phyloP scores from a whole-genome alignment of 2,888 invertebrate genomes.

The Gasteruption jaculator region DNA sequence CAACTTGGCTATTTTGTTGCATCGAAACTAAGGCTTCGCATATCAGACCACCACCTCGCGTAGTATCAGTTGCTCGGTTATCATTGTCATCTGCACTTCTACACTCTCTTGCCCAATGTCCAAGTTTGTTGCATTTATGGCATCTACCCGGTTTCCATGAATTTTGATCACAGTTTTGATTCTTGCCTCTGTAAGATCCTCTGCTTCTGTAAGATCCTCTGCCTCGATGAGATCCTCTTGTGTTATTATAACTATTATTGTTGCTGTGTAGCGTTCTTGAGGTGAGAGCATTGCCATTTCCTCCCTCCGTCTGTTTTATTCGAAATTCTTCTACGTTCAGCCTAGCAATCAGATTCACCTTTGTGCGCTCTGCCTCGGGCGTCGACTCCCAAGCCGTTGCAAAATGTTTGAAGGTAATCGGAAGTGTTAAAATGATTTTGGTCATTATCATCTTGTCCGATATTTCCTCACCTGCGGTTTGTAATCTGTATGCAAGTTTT shows the following conservation, averaged over 20 bases:
- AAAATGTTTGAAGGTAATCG: conserved; percentile 24
- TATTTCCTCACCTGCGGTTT: conserved; percentile 20
- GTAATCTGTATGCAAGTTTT: conserved; percentile 22
- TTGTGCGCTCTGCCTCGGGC: conserved; percentile 11
- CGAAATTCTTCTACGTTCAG: conserved; percentile 17
- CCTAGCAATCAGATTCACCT: conserved; percentile 16
- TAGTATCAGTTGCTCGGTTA: not conserved
- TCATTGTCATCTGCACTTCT: conserved; percentile 1
- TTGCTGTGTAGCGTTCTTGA: not conserved
- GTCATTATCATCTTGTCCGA: conserved; percentile 23
- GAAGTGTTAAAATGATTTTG: conserved; percentile 25
- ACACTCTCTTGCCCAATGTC: conserved; percentile 21
- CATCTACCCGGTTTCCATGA: conserved; percentile 17
- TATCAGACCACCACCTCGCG: conserved; percentile 17
- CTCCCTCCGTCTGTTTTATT: not conserved
- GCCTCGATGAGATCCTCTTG: not conserved
- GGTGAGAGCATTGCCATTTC: not conserved
- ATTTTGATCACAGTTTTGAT: not conserved
- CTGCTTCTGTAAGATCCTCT: too few relatives aligned
- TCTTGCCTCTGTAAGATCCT: conserved; percentile 1
- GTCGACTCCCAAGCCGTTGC: conserved; percentile 25
- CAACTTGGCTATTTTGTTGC: not conserved
- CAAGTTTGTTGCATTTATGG: conserved; percentile 20
- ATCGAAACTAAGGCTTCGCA: conserved; percentile 12
- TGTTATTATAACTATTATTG: too few relatives aligned